These are phyloP conservation scores for Delia radicum DNA, from an alignment of 1,140 invertebrate genomes.

Conservation along the genomic window DNA sequence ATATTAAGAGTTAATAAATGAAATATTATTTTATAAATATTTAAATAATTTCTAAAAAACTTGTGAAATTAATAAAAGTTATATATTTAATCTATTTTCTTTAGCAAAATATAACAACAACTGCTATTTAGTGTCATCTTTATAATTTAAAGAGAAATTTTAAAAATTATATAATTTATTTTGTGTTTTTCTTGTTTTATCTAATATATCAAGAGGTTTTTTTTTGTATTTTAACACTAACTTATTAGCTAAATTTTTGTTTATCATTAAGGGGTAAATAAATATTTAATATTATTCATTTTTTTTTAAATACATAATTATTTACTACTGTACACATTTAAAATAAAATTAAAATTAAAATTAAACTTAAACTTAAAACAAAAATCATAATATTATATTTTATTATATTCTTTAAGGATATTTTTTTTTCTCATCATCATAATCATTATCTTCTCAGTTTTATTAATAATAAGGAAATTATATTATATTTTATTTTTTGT, in stretches of 20 bases:
- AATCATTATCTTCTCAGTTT: neutral
- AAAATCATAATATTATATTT: neutral
- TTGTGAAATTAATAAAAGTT: no score
- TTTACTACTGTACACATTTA: slow-evolving; percentile 25
- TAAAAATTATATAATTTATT: no score
- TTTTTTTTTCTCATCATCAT: neutral
- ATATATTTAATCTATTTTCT: no score
- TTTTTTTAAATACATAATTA: slow-evolving; percentile 7
- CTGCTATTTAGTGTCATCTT: no score
- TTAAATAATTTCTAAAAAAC: no score
- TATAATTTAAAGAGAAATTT: no score
- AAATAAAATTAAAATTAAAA: slow-evolving; percentile 1
- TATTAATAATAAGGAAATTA: neutral
- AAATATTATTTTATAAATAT: no score
- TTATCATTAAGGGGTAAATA: slow-evolving; percentile 18
- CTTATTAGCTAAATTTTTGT: slow-evolving; percentile 12
- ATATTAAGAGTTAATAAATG: no score
- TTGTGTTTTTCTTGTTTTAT: no score
- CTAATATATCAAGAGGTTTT: neutral
- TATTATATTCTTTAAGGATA: neutral
- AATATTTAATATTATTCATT: neutral
- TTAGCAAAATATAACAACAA: no score
- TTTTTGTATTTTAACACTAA: neutral
- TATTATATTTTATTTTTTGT: slow-evolving; percentile 1
- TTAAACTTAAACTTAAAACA: neutral